Base-by-base conservation (phyloP, 2,797 vertebrate genomes). In the Coendou prehensilis region DNA sequence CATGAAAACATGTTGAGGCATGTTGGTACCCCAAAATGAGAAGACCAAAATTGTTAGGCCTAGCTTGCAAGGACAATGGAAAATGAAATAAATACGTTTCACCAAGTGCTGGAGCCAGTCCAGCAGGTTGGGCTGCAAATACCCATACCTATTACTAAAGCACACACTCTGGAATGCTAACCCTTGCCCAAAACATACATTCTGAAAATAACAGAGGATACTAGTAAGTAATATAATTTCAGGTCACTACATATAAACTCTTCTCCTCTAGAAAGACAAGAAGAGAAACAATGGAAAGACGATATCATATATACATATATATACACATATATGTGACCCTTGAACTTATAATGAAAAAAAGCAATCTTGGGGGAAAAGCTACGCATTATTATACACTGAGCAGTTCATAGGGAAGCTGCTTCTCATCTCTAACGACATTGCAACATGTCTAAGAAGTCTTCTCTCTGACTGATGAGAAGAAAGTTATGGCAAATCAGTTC, bases 391-490 rank as follows among this genome's bases (percentile, higher is more conserved):
- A n/a, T 37, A 63, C 33, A n/a, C 15, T n/a, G 50, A 81, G 37
- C 52, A 87, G 15, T 80, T 96, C 52, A 37, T 33, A 47, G 69
- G 45, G 95, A 94, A 82, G 45, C 56, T 93, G 63, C 71, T 89
- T 88, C 78, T 95, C 86, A 86, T 94, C 89, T 88, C 82, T 41
- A 97, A 13, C 47, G 52, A 78, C 82, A 41, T 71, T 79, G 87
- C 94, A 97, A 95, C 64, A 86, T 14, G 76, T 95, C 71, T 92
- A 76, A 95, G 87, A 96, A 94, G 73, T 67, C 75, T 94, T 92
- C 64, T 93, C 54, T 89, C 85, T 97, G 71, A 94, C 76, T 85
- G 64, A 91, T 89, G 64, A 28, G 52, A 94, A 94, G 33, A 94
- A 37, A 78, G 23, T 37, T 81, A 56, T 85, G 93, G 52, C 33